phyloP scores from a whole-genome alignment of 2,888 invertebrate species.

The Cyaniris semiargus region DNA sequence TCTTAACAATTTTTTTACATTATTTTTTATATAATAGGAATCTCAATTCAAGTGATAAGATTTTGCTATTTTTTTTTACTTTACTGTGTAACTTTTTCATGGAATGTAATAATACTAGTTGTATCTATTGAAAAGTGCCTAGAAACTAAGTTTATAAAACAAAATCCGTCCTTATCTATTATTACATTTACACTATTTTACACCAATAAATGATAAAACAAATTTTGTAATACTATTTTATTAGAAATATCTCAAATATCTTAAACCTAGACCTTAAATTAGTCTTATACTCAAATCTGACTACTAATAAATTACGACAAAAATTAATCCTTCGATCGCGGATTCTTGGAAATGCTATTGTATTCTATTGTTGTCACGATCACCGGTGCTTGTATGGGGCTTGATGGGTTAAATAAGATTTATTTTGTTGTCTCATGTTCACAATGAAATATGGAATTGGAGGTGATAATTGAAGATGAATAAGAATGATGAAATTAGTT shows the following conservation, averaged over 20 bases:
- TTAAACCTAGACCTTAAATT: not conserved
- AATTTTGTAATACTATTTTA: not conserved
- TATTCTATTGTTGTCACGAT: too few species aligned
- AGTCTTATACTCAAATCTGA: not conserved
- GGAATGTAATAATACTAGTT: not conserved
- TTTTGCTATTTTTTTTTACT: not conserved
- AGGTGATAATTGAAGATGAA: too few species aligned
- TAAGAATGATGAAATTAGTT: too few species aligned
- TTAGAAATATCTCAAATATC: not conserved
- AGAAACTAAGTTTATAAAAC: not conserved
- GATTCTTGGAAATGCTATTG: too few species aligned
- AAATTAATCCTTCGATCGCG: too few species aligned
- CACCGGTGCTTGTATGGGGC: too few species aligned
- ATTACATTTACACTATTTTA: not conserved
- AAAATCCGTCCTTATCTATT: not conserved
- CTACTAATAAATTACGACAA: too few species aligned
- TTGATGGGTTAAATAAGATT: too few species aligned
- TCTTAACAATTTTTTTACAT: not conserved
- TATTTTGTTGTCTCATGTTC: too few species aligned
- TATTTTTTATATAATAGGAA: not conserved
- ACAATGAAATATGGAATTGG: too few species aligned
- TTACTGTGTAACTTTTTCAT: not conserved
- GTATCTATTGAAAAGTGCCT: not conserved
- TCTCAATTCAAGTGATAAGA: not conserved
- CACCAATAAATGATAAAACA: conserved; percentile 1